These are phyloP conservation scores for Sericinus montela DNA, from an alignment of 2,888 invertebrate genomes.

Conservation along the genomic window DNA sequence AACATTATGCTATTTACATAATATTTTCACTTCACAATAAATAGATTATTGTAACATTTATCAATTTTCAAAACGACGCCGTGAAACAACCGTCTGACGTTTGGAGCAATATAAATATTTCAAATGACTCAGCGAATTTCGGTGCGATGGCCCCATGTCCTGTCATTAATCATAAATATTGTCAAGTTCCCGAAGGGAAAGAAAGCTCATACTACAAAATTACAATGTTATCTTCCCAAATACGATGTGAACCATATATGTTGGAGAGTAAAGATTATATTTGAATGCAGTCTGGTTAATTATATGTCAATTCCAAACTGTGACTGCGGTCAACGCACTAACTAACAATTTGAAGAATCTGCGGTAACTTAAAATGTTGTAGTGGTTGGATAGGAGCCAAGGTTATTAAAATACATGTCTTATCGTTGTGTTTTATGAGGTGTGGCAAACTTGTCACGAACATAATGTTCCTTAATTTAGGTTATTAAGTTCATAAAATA, in stretches of 20 bases:
- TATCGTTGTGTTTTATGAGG: constrained; percentile 14
- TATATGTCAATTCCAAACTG: constrained; percentile 13
- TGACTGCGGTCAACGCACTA: constrained; percentile 16
- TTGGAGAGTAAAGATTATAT: not conserved
- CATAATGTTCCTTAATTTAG: not conserved
- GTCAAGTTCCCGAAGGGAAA: constrained; percentile 28
- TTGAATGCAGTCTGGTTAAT: not conserved
- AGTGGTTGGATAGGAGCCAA: constrained; percentile 29
- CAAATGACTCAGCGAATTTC: constrained; percentile 24
- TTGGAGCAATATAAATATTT: constrained; percentile 28
- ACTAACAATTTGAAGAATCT: constrained; percentile 27
- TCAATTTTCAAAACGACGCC: constrained; percentile 13
- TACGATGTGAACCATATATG: not conserved
- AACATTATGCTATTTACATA: too few relatives aligned
- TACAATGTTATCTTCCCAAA: not conserved
- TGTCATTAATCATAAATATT: constrained; percentile 31
- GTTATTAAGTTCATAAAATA: too few relatives aligned
- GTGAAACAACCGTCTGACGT: constrained; percentile 6
- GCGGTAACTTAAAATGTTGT: constrained; percentile 27
- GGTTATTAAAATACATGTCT: constrained; percentile 20
- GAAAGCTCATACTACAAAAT: constrained; percentile 17
- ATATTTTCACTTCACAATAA: too few relatives aligned
- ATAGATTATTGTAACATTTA: not conserved
- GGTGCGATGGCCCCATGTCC: constrained; percentile 27
- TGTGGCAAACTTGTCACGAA: not conserved